Base-by-base conservation (phyloP, 2,113 vertebrate species). In the Lepus europaeus region DNA sequence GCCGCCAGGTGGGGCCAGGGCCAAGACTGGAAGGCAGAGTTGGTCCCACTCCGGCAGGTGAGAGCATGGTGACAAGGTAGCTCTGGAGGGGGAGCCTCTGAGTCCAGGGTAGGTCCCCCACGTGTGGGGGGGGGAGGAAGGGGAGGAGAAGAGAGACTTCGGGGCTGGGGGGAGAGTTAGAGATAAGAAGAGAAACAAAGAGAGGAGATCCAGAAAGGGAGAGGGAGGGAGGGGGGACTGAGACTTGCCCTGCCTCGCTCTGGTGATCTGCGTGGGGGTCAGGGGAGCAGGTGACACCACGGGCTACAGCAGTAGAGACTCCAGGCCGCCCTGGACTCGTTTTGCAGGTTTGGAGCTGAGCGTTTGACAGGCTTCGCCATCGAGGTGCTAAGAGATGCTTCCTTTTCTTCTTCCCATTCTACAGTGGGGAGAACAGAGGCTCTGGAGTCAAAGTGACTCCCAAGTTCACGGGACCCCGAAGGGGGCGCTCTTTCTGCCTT, bases 271-370 rank as follows among this genome's bases (percentile, higher is more conserved):
- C 3, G 9, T 6, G 0, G 61, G 66, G 20, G 45, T 23, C 25
- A 10, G 29, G 29, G 33, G 25, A 29, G 25, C 14, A 13, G 7
- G 76, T 17, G 4, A 27, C 25, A 3, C 9, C 1, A 9, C 19
- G 4, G 56, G 33, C 2, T 10, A 29, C 2, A 4, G 25, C 0
- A 11, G 29, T 19, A 66, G 82, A n/a, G 39, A 68, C 27, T 3
- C 1, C 13, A 5, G 27, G 4, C 66, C 45, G 0, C 33, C 72
- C 61, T 23, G 4, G 17, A 17, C 2, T 1, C 45, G 66, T 45
- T 36, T 20, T 49, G 9, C 69, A 22, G 23, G 45, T 19, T 63
- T 59, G 6, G 36, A 85, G 89, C 51, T 70, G 70, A 79, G 45
- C 27, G 6, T 49, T 56, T 81, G 68, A 9, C 22, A 70, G 79